Evolutionary conservation across 1,140 invertebrate genomes (phyloP).

Genomic region (Drosophila repletoides): DNA sequence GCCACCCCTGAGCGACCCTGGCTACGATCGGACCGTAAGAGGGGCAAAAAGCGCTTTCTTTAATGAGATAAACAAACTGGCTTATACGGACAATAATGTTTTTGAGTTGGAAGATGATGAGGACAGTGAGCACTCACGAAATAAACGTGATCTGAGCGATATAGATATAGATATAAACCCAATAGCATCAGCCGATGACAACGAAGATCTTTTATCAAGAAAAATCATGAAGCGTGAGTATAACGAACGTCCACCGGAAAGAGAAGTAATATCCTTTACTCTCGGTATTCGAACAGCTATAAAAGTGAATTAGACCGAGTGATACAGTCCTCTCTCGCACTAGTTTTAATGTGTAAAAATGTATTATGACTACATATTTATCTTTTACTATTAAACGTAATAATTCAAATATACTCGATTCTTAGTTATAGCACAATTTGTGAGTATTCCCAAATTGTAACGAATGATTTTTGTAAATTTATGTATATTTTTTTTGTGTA

Average conservation of each 20-base stretch:
- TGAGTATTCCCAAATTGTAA: conserved; percentile 16
- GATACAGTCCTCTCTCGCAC: conserved; percentile 11
- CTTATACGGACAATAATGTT: conserved; percentile 61
- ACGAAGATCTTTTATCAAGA: conserved; percentile 60
- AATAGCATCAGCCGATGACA: neutral
- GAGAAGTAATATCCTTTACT: conserved; percentile 67
- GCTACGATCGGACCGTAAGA: conserved; percentile 61
- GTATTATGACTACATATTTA: conserved; percentile 36
- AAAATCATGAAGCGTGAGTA: conserved; percentile 66
- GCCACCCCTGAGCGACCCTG: conserved; percentile 82
- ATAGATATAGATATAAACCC: conserved; percentile 12
- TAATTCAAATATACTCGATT: conserved; percentile 32
- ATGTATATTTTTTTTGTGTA: too few relatives aligned
- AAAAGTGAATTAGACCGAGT: conserved; percentile 52
- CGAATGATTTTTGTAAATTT: conserved; percentile 13
- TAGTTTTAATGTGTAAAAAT: conserved; percentile 27
- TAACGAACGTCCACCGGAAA: conserved; percentile 48
- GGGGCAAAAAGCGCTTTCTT: conserved; percentile 59
- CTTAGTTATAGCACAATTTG: conserved; percentile 6
- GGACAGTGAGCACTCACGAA: conserved; percentile 19
- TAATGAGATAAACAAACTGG: conserved; percentile 66
- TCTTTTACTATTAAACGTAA: conserved; percentile 29
- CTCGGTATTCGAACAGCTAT: conserved; percentile 62
- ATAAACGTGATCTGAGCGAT: conserved; percentile 44
- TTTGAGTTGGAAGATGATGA: conserved; percentile 72